Evolutionary conservation across 2,797 vertebrate species (phyloP).

Genomic region (Eidolon dupreanum): DNA sequence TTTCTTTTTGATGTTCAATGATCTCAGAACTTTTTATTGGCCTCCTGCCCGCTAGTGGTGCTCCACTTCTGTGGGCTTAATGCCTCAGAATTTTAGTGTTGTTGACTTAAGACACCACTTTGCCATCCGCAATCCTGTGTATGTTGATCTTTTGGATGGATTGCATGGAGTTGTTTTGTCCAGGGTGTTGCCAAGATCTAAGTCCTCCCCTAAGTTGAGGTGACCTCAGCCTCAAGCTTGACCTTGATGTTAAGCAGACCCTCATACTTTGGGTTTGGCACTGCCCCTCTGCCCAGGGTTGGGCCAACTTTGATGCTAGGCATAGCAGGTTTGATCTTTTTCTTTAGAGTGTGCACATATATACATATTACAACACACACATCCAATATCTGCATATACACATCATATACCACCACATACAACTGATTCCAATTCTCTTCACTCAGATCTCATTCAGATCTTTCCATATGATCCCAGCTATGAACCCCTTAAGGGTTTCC

Average conservation of each 20-base stretch:
- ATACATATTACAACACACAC: not conserved
- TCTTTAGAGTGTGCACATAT: not conserved
- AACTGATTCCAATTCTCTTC: not conserved
- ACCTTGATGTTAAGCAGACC: slow-evolving; percentile 92
- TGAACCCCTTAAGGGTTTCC: not conserved
- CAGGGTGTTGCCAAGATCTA: slow-evolving; percentile 89
- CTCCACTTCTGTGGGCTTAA: slow-evolving; percentile 72
- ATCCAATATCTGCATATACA: not conserved
- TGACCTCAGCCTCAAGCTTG: slow-evolving; percentile 93
- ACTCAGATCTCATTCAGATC: not conserved
- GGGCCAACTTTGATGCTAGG: slow-evolving; percentile 89
- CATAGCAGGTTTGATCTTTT: slow-evolving; percentile 72
- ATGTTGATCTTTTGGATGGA: slow-evolving; percentile 91
- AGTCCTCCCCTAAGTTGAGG: slow-evolving; percentile 88
- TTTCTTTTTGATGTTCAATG: not conserved
- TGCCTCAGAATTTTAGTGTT: slow-evolving; percentile 88
- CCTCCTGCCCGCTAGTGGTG: not conserved
- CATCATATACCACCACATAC: not conserved
- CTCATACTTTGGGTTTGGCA: slow-evolving; percentile 92
- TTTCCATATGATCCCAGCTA: not conserved
- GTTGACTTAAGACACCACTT: slow-evolving; percentile 91
- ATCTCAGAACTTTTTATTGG: slow-evolving; percentile 64
- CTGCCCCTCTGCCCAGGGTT: slow-evolving; percentile 90
- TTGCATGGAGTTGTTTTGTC: slow-evolving; percentile 82
- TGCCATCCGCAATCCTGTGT: slow-evolving; percentile 91